A percentile compares a stretch with the other conserved stretches of the same genome.
These are phyloP conservation scores for Cavia porcellus DNA, from an alignment of 2,113 vertebrate genomes.

Conservation along the genomic window DNA sequence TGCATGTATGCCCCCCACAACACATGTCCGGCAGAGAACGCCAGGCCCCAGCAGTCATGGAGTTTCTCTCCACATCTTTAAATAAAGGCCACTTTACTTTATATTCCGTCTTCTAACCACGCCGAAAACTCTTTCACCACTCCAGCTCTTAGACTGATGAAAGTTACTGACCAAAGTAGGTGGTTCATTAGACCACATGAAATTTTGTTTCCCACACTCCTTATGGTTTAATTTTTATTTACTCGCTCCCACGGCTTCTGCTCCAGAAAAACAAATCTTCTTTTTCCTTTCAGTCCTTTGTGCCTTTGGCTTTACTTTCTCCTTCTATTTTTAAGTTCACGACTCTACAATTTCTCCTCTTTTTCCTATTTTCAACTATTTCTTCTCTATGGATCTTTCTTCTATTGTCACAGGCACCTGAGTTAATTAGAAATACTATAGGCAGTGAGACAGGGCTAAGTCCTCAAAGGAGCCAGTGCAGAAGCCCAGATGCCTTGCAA, in stretches of 20 bases:
- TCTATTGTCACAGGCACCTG: no score
- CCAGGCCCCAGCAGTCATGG: no score
- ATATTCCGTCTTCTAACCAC: no score
- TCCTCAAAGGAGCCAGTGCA: no score
- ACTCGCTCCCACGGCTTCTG: not conserved
- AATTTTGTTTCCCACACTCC: not conserved
- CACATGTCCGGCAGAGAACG: no score
- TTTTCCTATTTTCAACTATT: not conserved
- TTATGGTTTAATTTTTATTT: conserved; percentile 37
- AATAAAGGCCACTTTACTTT: no score
- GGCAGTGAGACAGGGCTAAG: no score
- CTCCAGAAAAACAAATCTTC: not conserved
- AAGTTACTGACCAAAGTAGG: not conserved
- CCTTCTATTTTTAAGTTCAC: not conserved
- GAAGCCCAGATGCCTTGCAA: no score
- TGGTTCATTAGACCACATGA: not conserved
- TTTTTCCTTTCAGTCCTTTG: not conserved
- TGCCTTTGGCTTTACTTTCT: not conserved
- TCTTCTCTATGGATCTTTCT: not conserved
- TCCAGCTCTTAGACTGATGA: not conserved
- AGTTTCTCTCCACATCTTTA: no score
- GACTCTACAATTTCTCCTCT: not conserved
- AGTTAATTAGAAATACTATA: no score
- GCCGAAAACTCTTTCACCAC: no score
- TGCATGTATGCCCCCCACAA: no score